Percentiles rank a stretch among this genome's conserved stretches.
These are phyloP conservation scores for Drosophila sp. DNA, from an alignment of 1,140 invertebrate genomes.

Conservation along the genomic window DNA sequence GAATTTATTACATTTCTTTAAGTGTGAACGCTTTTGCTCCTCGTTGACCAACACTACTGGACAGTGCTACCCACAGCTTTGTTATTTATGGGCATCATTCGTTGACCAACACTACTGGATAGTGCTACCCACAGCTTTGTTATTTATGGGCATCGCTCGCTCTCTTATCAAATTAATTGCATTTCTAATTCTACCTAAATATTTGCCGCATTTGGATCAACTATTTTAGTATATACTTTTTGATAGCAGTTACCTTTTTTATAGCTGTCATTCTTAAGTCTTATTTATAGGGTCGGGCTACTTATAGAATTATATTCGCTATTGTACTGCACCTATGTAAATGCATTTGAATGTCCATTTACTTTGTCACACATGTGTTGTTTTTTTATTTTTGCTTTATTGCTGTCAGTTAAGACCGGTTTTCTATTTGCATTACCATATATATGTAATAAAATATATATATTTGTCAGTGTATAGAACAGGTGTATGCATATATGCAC, in stretches of 20 bases:
- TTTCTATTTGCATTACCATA: conserved; percentile 1
- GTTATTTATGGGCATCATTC: neutral
- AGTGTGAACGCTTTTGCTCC: no score
- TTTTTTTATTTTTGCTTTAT: neutral
- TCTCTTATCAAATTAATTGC: neutral
- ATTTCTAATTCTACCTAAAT: neutral
- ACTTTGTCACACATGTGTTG: neutral
- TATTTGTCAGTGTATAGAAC: neutral
- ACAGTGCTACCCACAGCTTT: neutral
- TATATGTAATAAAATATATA: neutral
- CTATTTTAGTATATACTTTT: neutral
- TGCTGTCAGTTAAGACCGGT: neutral
- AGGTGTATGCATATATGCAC: conserved; percentile 7
- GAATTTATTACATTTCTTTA: no score
- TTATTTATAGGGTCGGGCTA: neutral
- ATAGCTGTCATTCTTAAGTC: neutral
- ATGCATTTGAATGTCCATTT: conserved; percentile 2
- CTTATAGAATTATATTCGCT: neutral
- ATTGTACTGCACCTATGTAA: neutral
- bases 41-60: no score
- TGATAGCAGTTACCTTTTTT: neutral
- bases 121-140: neutral
- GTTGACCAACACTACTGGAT: no score
- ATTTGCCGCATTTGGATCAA: neutral
- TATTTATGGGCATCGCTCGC: neutral